Conservation (phyloP, 1,140 invertebrate species). For the Chironomus striatipennis region DNA sequence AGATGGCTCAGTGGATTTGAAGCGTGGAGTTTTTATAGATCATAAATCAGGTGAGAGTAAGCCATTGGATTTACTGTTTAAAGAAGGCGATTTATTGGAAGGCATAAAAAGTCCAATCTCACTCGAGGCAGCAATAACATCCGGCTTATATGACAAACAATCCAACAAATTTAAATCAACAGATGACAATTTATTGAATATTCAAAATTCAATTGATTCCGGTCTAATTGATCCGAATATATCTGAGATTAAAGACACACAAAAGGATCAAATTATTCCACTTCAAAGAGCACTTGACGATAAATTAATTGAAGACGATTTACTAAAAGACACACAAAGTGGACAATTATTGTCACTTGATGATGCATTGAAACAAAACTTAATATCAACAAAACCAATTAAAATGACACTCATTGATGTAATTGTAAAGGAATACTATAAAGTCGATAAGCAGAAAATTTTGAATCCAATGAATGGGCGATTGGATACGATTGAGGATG, state of each 20-base stretch:
- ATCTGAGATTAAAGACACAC: conserved; percentile 70
- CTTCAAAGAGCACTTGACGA: conserved; percentile 56
- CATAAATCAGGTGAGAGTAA: conserved; percentile 57
- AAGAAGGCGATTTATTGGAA: conserved; percentile 58
- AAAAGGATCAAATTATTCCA: conserved; percentile 56
- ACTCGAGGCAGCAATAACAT: conserved; percentile 62
- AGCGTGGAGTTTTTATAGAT: conserved; percentile 60
- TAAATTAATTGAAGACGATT: conserved; percentile 59
- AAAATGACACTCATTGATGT: conserved; percentile 63
- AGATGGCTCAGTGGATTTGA: conserved; percentile 64
- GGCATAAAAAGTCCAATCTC: conserved; percentile 61
- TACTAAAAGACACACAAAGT: conserved; percentile 57
- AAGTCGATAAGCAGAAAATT: conserved; percentile 62
- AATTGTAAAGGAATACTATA: conserved; percentile 71
- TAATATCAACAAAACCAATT: conserved; percentile 61
- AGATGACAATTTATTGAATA: conserved; percentile 55
- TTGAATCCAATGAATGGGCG: conserved; percentile 72
- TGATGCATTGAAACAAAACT: conserved; percentile 55
- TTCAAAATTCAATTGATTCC: conserved; percentile 67
- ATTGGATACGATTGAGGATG: conserved; percentile 59
- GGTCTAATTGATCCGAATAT: conserved; percentile 74
- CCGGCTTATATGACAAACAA: conserved; percentile 59
- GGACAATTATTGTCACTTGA: conserved; percentile 57
- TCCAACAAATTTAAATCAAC: conserved; percentile 65
- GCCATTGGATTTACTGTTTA: conserved; percentile 58